Base-by-base conservation (phyloP, 2,797 vertebrate genomes). In the Hybognathus amarus region DNA sequence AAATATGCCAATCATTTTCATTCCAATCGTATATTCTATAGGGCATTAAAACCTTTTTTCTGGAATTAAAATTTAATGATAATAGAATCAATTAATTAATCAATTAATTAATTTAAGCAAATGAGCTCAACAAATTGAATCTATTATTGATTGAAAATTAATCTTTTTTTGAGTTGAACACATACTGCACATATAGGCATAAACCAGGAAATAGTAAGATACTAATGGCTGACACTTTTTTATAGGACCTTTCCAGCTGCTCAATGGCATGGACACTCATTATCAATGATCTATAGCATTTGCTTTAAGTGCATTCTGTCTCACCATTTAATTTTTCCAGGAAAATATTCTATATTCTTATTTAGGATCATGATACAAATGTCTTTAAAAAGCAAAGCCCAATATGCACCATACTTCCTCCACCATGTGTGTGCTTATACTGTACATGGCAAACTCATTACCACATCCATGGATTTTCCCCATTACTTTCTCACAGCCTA, bases 401-500 rank as follows among this genome's bases (percentile, higher is more conserved):
- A 24, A 30, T 5, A 2, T 11, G 11, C 45, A 67, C 22, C 42
- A 79, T 24, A 76, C 13, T 15, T 20, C 17, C 27, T 50, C 7
- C 59, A 20, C 59, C 24, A 42, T 67, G 22, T 69, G 38, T 56
- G 33, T 20, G 36, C 15, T 40, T 27, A 5, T 54, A 80, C 47
- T 56, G 50, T 70, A 59, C n/a, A 69, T 59, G 52, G 50, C 78
- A 54, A 56, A 54, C 50, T 56, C 64, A 69, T 78, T 33, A 52
- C 45, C 42, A 67, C 78, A 80, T 80, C 66, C n/a, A 61, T 59
- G 50, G 38, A 61, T 70, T 61, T 47, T 12, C 47, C 50, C 68
- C 6, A 12, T 33, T 63, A 69, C 56, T 47, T 78, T 83, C 56
- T 69, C 68, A 78, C 36, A 54, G 56, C 27, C 66, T 71, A 33